A percentile compares a stretch with the other conserved stretches of the same genome.
Conservation (phyloP, 2,797 vertebrate species). For the Leontocebus nigricollis region DNA sequence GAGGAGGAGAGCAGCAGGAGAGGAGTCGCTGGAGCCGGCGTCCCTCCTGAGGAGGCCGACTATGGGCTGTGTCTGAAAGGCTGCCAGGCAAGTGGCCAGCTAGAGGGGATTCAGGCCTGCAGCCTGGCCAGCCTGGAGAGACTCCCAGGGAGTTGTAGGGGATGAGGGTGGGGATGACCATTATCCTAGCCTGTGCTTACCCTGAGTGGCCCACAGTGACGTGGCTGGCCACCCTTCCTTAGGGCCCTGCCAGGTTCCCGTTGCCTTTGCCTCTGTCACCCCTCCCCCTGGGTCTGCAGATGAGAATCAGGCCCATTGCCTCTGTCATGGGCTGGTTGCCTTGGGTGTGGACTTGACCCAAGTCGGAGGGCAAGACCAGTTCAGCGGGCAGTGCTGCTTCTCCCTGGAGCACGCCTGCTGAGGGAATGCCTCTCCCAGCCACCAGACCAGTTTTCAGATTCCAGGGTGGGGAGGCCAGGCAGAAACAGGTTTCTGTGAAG, state of each 20-base stretch:
- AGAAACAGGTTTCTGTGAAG: neutral
- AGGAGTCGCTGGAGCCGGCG: neutral
- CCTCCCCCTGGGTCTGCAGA: neutral
- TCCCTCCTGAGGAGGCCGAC: neutral
- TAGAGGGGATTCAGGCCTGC: neutral
- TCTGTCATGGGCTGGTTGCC: neutral
- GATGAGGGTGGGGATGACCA: neutral
- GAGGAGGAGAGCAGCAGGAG: neutral
- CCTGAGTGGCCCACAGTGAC: neutral
- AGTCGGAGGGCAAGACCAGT: neutral
- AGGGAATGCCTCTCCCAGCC: neutral
- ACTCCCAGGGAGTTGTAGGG: neutral
- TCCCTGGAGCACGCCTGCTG: neutral
- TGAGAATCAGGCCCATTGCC: neutral
- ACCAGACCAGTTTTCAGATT: neutral
- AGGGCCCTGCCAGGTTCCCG: neutral
- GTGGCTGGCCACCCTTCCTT: too few relatives aligned
- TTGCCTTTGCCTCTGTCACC: too few relatives aligned
- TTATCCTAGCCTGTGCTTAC: neutral
- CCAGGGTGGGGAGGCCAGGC: neutral
- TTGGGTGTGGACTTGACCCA: neutral
- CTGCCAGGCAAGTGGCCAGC: neutral
- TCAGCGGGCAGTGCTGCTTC: neutral
- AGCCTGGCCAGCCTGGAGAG: neutral
- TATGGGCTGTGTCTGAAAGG: neutral